These are phyloP conservation scores for Pachycephus smyrnensis DNA, from an alignment of 2,888 invertebrate genomes.

Conservation along the genomic window DNA sequence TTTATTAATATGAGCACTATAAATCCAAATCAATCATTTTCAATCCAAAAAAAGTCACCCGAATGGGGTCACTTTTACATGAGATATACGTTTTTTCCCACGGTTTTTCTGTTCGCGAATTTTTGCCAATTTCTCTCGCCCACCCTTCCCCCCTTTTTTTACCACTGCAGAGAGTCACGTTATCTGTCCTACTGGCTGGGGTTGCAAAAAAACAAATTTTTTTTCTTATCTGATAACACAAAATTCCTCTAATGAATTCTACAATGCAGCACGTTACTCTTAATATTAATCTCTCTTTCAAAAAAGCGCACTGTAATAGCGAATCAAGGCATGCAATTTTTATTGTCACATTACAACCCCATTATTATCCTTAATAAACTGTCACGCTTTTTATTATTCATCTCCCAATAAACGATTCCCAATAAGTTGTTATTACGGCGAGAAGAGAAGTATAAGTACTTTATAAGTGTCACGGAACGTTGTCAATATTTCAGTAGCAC, in stretches of 20 bases:
- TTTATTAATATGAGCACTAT: background rate
- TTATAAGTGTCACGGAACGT: background rate
- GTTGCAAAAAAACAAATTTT: background rate
- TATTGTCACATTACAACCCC: background rate
- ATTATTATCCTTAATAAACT: background rate
- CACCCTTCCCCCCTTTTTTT: background rate
- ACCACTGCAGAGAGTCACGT: too few species aligned
- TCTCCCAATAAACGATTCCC: background rate
- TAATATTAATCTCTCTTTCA: background rate
- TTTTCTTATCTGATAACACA: slow-evolving; percentile 10
- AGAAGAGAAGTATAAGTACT: too few species aligned
- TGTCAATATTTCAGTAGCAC: background rate
- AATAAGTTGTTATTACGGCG: background rate
- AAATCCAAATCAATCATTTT: background rate
- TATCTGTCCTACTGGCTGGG: background rate
- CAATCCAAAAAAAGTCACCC: background rate
- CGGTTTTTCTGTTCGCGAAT: background rate
- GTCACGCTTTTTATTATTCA: background rate
- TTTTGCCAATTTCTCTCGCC: background rate
- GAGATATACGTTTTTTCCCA: background rate
- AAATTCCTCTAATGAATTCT: background rate
- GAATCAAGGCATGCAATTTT: background rate
- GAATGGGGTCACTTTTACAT: background rate
- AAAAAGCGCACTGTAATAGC: background rate
- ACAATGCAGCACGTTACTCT: background rate